phyloP scores from a whole-genome alignment of 2,888 invertebrate species.

The Noctuana brunneofusca region DNA sequence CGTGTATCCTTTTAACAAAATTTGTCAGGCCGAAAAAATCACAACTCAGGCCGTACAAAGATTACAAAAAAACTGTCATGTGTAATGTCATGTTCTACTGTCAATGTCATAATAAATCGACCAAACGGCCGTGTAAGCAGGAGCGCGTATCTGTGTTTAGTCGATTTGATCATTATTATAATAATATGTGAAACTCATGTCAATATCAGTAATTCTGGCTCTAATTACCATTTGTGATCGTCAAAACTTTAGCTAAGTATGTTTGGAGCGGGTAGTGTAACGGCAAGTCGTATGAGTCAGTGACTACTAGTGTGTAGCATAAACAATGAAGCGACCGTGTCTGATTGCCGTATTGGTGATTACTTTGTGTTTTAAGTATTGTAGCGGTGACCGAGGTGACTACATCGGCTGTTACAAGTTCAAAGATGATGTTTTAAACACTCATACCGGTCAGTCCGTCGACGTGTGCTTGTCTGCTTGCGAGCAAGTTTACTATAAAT shows the following conservation, averaged over 20 bases:
- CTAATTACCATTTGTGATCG: neutral
- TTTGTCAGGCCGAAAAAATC: too few species aligned
- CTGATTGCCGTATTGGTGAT: conserved; percentile 31
- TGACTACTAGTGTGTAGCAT: conserved; percentile 45
- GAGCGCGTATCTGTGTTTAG: conserved; percentile 15
- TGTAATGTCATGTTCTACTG: too few species aligned
- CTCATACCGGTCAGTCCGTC: conserved; percentile 74
- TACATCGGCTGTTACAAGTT: conserved; percentile 71
- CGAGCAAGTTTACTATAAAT: conserved; percentile 74
- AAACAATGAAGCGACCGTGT: conserved; percentile 63
- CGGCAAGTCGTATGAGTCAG: conserved; percentile 47
- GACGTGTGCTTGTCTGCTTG: conserved; percentile 75
- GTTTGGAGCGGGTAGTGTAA: conserved; percentile 1
- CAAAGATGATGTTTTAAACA: conserved; percentile 65
- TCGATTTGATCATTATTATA: neutral
- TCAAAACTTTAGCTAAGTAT: conserved; percentile 2
- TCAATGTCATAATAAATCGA: conserved; percentile 32
- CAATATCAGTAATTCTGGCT: too few species aligned
- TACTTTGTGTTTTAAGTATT: conserved; percentile 26
- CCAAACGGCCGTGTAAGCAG: neutral
- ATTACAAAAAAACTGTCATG: too few species aligned
- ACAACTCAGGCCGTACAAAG: too few species aligned
- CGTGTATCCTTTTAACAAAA: too few species aligned
- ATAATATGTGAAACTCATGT: neutral
- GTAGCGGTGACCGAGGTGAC: conserved; percentile 66